Evolutionary conservation across 2,113 vertebrate genomes (phyloP), one percentile per base, ranked within the genome.

Genomic region (Mastomys natalensis): DNA sequence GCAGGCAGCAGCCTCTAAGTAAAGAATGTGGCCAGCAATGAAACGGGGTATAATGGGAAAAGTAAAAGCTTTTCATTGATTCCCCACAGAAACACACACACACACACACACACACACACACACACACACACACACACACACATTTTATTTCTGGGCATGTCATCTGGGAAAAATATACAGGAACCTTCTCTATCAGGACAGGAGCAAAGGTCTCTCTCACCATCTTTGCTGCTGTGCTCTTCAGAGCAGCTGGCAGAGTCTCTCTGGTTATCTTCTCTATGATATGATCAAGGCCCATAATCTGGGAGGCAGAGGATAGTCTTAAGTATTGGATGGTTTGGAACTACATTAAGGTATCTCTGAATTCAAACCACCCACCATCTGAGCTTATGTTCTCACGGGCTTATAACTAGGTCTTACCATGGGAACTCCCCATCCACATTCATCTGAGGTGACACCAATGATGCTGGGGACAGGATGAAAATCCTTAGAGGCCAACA

Each of bases 401-500:
- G 5, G 2, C 13, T 60, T 93, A 78, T 13, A 73, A 40, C 24
- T 8, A 60, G 17, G 24, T 21, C 96, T 98, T 31, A 98, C 98
- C 3, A 0, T 26, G 22, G 95, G 43, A 4, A 99, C 60, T 12
- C 17, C 17, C 17, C 58, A 58, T 17, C 58, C 58, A 58, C 58
- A 58, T 58, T 58, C 58, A 58, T 58, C 58, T 58, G 58, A 4
- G 17, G 3, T 58, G 58, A 58, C 4, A 58, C 58, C 37, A 7
- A 99, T 74, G 92, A 99, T 97, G 77, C 99, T 98, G 0, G 99
- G 99, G 62, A 99, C 95, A 72, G 98, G 97, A 4, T 96, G 68
- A 87, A 99, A 97, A 15, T 98, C 97, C 1, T 97, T 97, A 84
- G 64, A 98, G 87, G 98, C 98, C 58, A 99, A 91, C 3, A 99